Conservation (phyloP, 2,113 vertebrate species). For the Proteles cristata region DNA sequence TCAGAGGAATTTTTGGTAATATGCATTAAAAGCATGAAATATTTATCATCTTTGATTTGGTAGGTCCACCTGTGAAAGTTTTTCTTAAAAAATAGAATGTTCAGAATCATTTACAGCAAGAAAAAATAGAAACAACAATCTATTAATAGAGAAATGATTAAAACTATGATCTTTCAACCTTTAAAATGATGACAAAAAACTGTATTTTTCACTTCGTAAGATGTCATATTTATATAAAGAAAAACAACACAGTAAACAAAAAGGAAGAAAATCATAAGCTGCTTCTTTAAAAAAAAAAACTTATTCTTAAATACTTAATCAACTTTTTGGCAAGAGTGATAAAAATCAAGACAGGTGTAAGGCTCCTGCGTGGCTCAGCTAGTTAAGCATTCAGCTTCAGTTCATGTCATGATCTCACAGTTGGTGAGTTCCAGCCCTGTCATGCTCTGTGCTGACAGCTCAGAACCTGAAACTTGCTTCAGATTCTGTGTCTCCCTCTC, state of each 20-base stretch:
- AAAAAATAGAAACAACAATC: neutral
- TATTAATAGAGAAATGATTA: neutral
- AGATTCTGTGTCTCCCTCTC: too few relatives aligned
- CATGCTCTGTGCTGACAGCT: too few relatives aligned
- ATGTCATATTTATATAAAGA: neutral
- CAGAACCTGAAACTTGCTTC: too few relatives aligned
- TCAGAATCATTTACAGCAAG: neutral
- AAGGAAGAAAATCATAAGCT: neutral
- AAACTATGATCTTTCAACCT: neutral
- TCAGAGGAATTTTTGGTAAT: neutral
- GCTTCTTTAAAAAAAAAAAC: neutral
- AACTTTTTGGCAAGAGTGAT: neutral
- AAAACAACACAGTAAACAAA: neutral
- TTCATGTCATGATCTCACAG: too few relatives aligned
- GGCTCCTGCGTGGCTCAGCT: too few relatives aligned
- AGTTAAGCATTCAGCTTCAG: too few relatives aligned
- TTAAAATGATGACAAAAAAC: conserved; percentile 20
- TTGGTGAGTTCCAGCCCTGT: too few relatives aligned
- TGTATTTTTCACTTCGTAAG: neutral
- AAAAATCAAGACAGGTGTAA: neutral
- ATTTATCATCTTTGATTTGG: neutral
- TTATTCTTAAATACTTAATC: neutral
- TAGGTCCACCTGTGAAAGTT: neutral
- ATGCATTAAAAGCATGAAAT: neutral
- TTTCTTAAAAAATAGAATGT: neutral